Base-by-base conservation (phyloP, 2,888 invertebrate species). In the Tetragnatha montana region DNA sequence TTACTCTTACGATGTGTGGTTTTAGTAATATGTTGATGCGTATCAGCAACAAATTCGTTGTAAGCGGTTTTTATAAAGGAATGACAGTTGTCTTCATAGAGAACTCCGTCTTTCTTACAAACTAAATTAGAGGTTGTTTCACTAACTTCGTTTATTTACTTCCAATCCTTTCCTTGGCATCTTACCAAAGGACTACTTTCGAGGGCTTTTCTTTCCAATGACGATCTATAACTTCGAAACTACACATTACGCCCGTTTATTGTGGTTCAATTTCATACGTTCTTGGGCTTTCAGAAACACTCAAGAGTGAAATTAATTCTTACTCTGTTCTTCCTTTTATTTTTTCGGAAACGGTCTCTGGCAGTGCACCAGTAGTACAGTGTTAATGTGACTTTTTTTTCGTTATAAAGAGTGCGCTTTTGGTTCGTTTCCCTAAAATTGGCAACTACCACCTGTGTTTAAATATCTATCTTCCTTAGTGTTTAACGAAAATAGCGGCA, bases 41-140 rank as follows among this genome's bases (percentile, higher is more conserved):
- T 35, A 1, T 35, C 35, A 35, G 35, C 35, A 35, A 35, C 35
- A 35, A 35, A 35, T 35, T 35, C 35, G 35, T 35, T 35, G 35
- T 35, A 35, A 60, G 60, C 17, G 60, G 12, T 60, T 10, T 60
- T 60, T 17, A 60, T 60, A 60, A 60, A 60, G 6, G 21, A 73
- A 10, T 6, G 73, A 19, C 51, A 71, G 73, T 51, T 73, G 81
- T 35, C 81, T 81, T 51, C 81, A 81, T 81, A 81, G 50, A 83
- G 47, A 84, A 51, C 69, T 75, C 47, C 70, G 10, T 50, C 22
- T 75, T 75, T 71, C 19, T 50, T 49, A n/a, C 79, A 79, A 85
- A 85, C 71, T 79, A 71, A 79, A 85, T 85, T 85, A 85, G 85
- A 71, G 85, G 69, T 85, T 47, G 70, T 85, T 85, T 76, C 71